A percentile compares a stretch with the other conserved stretches of the same genome.
phyloP scores from a whole-genome alignment of 2,888 invertebrate species.

The Fragum sueziense region DNA sequence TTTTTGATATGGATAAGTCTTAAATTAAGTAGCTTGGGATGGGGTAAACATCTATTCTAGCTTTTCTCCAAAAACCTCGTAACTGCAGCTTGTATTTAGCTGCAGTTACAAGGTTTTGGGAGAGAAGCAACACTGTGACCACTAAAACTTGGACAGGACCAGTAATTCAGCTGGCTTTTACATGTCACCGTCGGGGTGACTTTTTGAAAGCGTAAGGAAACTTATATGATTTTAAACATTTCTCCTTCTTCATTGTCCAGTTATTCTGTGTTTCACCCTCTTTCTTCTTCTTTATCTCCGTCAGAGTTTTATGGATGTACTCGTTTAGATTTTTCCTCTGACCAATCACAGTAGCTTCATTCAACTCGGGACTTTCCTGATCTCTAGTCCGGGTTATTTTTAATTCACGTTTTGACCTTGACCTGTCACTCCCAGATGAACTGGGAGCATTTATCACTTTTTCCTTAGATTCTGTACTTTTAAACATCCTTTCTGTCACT shows the following conservation, averaged over 20 bases:
- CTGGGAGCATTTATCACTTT: not conserved
- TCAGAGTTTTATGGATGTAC: conserved; percentile 47
- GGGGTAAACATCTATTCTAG: not conserved
- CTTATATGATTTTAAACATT: conserved; percentile 12
- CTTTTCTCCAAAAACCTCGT: not conserved
- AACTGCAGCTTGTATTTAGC: too few relatives aligned
- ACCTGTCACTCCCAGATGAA: not conserved
- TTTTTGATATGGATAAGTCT: not conserved
- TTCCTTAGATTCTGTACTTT: not conserved
- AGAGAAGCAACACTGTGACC: too few relatives aligned
- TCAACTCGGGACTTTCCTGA: not conserved
- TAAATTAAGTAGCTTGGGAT: not conserved
- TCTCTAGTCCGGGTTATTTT: not conserved
- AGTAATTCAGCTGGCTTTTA: too few relatives aligned
- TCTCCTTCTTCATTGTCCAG: conserved; percentile 52
- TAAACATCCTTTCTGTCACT: conserved; percentile 39
- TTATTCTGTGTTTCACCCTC: conserved; percentile 9
- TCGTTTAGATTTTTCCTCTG: conserved; percentile 38
- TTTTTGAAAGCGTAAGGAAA: conserved; percentile 57
- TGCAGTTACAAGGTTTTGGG: not conserved
- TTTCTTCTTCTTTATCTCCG: conserved; percentile 46
- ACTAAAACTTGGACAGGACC: too few relatives aligned
- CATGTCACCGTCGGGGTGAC: not conserved
- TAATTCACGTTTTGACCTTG: not conserved
- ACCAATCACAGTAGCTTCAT: not conserved